Percentiles rank a stretch among this genome's conserved stretches.
These are phyloP conservation scores for Ips nitidus DNA, from an alignment of 1,140 invertebrate genomes.

Conservation along the genomic window DNA sequence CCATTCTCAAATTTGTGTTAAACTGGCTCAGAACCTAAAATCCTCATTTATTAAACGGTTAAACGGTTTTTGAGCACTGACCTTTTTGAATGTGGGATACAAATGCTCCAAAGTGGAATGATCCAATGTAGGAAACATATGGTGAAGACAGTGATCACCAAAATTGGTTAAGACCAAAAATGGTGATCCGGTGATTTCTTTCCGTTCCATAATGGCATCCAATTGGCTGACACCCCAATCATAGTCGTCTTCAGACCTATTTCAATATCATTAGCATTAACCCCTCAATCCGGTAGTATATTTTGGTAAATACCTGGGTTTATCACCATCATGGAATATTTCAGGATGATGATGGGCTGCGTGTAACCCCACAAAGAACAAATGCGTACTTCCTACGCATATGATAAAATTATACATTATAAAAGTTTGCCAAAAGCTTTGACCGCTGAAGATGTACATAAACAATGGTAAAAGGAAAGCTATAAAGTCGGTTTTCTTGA, in stretches of 20 bases:
- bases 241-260: constrained; percentile 21
- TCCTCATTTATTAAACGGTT: neutral
- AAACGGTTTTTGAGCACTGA: neutral
- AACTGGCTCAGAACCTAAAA: constrained; percentile 66
- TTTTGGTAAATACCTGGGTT: constrained; percentile 55
- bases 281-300: constrained; percentile 41
- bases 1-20: constrained; percentile 58
- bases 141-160: constrained; percentile 77
- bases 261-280: constrained; percentile 61
- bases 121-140: constrained; percentile 82
- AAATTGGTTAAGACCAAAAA: constrained; percentile 71
- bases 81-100: constrained; percentile 64
- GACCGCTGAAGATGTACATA: constrained; percentile 55
- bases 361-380: constrained; percentile 69
- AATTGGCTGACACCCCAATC: constrained; percentile 81
- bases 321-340: constrained; percentile 81
- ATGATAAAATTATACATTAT: constrained; percentile 63
- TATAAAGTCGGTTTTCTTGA: constrained; percentile 47
- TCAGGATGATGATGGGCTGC: constrained; percentile 83
- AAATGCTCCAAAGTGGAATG: constrained; percentile 68
- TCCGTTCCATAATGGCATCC: constrained; percentile 71
- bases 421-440: constrained; percentile 49
- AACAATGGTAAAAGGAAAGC: constrained; percentile 41
- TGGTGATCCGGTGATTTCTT: constrained; percentile 65
- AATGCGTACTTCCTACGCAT: constrained; percentile 62